Percentiles rank a stretch among this genome's conserved stretches.
These are phyloP conservation scores for Ryuthela nishihirai DNA, from an alignment of 2,888 invertebrate species.

Conservation along the genomic window DNA sequence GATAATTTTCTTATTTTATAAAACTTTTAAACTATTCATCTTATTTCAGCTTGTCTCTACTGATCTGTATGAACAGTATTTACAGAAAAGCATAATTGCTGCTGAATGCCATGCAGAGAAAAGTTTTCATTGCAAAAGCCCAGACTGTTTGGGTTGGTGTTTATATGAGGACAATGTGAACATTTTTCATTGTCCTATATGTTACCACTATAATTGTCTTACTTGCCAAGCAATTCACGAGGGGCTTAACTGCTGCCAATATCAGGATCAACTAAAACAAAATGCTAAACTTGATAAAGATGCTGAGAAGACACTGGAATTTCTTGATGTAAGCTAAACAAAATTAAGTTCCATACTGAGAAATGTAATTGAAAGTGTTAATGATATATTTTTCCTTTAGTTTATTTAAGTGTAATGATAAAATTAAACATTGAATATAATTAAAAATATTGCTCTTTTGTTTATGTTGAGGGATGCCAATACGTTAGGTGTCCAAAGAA, in stretches of 20 bases:
- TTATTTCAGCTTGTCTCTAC: constrained; percentile 60
- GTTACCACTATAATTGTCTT: constrained; percentile 73
- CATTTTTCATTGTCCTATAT: constrained; percentile 78
- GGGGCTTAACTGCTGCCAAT: constrained; percentile 73
- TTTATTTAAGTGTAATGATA: too few relatives aligned
- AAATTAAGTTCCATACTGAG: too few relatives aligned
- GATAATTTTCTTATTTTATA: not conserved
- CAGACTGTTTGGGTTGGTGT: constrained; percentile 85
- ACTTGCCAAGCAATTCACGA: constrained; percentile 66
- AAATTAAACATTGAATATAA: too few relatives aligned
- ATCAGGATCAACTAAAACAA: constrained; percentile 63
- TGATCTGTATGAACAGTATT: constrained; percentile 70
- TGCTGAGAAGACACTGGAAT: constrained; percentile 68
- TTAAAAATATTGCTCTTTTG: too few relatives aligned
- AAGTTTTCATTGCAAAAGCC: constrained; percentile 85
- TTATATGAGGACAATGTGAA: constrained; percentile 81
- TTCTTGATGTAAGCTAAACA: constrained; percentile 59
- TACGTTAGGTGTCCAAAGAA: too few relatives aligned
- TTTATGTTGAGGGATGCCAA: too few relatives aligned
- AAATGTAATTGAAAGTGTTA: too few relatives aligned
- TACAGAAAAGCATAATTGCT: constrained; percentile 71
- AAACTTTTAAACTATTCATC: not conserved
- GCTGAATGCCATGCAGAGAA: constrained; percentile 74
- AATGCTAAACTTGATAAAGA: constrained; percentile 62
- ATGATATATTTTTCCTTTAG: too few relatives aligned